Conservation (phyloP, 2,797 vertebrate genomes). For the Falco concolor region DNA sequence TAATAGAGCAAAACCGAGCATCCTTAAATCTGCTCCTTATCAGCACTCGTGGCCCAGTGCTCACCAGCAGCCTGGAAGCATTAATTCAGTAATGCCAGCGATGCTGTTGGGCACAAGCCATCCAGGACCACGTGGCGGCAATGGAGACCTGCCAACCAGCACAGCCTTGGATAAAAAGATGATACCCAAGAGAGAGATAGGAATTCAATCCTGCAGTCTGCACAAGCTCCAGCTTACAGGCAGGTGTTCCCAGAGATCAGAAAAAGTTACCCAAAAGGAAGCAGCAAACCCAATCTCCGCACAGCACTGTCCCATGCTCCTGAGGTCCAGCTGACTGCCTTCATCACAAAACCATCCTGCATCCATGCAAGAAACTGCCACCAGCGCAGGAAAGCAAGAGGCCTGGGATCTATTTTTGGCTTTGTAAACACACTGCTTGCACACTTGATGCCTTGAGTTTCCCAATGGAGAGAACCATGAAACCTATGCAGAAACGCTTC, state of each 20-base stretch:
- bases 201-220: neutral
- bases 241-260: neutral
- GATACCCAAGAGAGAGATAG: neutral
- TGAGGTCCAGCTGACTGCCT: neutral
- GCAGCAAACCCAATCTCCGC: neutral
- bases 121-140: neutral
- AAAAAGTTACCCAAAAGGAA: neutral
- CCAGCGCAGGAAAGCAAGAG: neutral
- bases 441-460: neutral
- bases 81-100: neutral
- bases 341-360: neutral
- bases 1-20: neutral
- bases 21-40: neutral
- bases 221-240: neutral
- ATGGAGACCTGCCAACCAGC: neutral
- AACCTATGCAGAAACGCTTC: neutral
- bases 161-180: neutral
- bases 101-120: neutral
- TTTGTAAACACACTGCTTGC: neutral
- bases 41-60: neutral
- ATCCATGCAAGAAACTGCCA: neutral
- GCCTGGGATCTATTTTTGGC: neutral
- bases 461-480: neutral
- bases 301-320: neutral
- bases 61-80: neutral